These are phyloP conservation scores for Drosophila hydei DNA, from an alignment of 1,140 invertebrate genomes.

Conservation along the genomic window DNA sequence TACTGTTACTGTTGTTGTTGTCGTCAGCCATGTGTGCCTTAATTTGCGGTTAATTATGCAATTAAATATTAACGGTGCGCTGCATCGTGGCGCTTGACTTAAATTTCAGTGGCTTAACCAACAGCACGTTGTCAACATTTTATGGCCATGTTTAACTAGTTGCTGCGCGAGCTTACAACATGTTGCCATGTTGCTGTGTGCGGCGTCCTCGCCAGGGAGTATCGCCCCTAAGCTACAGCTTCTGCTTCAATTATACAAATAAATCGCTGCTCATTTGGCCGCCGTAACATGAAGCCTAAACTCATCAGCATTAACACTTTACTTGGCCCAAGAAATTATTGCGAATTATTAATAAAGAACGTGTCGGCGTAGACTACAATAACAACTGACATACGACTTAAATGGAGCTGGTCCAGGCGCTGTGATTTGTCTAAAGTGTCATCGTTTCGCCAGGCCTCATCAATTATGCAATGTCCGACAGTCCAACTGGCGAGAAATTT, in stretches of 20 bases:
- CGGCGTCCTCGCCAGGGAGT: not conserved
- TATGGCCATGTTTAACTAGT: conserved; percentile 39
- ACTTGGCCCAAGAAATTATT: conserved; percentile 22
- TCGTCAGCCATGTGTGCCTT: conserved; percentile 59
- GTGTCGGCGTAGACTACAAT: conserved; percentile 6
- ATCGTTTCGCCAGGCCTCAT: conserved; percentile 41
- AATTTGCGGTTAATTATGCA: conserved; percentile 79
- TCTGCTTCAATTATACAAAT: conserved; percentile 47
- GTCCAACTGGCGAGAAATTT: conserved; percentile 60
- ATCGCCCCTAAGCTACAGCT: not conserved
- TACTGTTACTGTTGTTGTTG: conserved; percentile 26
- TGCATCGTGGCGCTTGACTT: conserved; percentile 56
- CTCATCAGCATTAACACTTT: conserved; percentile 40
- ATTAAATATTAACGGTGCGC: conserved; percentile 74
- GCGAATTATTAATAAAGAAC: conserved; percentile 46
- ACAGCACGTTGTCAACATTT: conserved; percentile 40
- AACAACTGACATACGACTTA: conserved; percentile 34
- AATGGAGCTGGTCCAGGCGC: conserved; percentile 43
- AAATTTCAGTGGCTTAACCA: conserved; percentile 36
- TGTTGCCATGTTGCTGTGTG: too few relatives aligned
- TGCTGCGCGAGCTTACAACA: not conserved
- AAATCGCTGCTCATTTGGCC: conserved; percentile 39
- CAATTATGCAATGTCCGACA: conserved; percentile 61
- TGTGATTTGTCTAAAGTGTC: conserved; percentile 70
- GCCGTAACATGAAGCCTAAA: conserved; percentile 22